These are phyloP conservation scores for Monochamus saltuarius DNA, from an alignment of 1,140 invertebrate genomes.

Conservation along the genomic window DNA sequence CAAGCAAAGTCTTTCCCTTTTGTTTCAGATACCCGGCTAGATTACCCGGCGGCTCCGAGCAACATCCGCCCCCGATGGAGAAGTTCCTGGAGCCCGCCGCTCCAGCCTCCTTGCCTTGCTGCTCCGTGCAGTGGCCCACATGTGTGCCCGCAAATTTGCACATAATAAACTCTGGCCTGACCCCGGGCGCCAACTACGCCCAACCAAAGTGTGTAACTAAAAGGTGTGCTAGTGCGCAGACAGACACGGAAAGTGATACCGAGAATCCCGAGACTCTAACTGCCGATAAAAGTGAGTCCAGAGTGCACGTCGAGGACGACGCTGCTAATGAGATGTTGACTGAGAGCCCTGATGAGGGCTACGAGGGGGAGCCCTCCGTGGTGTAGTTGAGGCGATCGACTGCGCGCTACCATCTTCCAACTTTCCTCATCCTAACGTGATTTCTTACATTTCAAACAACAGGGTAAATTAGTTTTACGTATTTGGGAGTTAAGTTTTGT, in stretches of 20 bases:
- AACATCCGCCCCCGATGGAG: slow-evolving; percentile 5
- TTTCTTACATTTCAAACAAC: no score
- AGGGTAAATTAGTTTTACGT: no score
- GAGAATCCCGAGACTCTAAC: slow-evolving; percentile 17
- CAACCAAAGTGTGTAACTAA: slow-evolving; percentile 39
- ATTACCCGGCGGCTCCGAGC: slow-evolving; percentile 4
- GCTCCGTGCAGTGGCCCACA: slow-evolving; percentile 52
- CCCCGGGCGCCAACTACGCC: neutral
- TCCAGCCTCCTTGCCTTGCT: slow-evolving; percentile 29
- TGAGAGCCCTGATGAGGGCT: slow-evolving; percentile 85
- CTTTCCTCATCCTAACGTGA: no score
- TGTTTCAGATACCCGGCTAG: slow-evolving; percentile 32
- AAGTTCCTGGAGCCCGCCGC: slow-evolving; percentile 5
- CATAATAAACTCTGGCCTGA: slow-evolving; percentile 10
- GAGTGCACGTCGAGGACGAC: slow-evolving; percentile 3
- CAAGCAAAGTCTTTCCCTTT: neutral
- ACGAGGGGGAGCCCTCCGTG: slow-evolving; percentile 69
- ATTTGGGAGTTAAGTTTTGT: no score
- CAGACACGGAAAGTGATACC: slow-evolving; percentile 54
- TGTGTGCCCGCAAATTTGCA: slow-evolving; percentile 47
- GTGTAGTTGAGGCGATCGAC: slow-evolving; percentile 19
- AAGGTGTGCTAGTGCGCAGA: slow-evolving; percentile 61
- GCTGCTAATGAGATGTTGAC: slow-evolving; percentile 60
- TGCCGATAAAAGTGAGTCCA: neutral
- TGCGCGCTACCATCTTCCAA: neutral